A percentile compares a stretch with the other conserved stretches of the same genome.
phyloP scores from a whole-genome alignment of 2,888 invertebrate genomes.

The Agrochola lychnidis region DNA sequence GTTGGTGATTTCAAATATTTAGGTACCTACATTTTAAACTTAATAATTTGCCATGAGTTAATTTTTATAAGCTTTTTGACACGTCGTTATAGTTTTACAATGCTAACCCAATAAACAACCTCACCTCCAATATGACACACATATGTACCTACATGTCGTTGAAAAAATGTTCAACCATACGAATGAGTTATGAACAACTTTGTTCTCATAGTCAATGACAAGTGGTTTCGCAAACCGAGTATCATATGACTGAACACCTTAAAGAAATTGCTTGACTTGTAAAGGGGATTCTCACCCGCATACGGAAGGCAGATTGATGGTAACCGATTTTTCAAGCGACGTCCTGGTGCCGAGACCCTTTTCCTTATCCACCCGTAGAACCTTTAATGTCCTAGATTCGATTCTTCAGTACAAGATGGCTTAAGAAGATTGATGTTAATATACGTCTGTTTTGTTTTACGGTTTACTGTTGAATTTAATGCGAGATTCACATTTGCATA shows the following conservation, averaged over 20 bases:
- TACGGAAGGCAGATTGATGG: slow-evolving; percentile 76
- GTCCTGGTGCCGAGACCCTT: slow-evolving; percentile 64
- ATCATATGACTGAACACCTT: slow-evolving; percentile 74
- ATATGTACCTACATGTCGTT: background rate
- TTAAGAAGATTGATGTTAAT: slow-evolving; percentile 67
- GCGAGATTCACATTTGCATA: background rate
- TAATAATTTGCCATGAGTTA: background rate
- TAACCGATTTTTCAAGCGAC: slow-evolving; percentile 75
- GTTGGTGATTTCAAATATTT: background rate
- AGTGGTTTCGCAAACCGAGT: slow-evolving; percentile 64
- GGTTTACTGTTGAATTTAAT: slow-evolving; percentile 9
- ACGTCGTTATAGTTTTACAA: background rate
- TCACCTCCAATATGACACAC: background rate
- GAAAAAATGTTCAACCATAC: slow-evolving; percentile 40
- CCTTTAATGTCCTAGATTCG: slow-evolving; percentile 62
- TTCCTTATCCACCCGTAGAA: slow-evolving; percentile 72
- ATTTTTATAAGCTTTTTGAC: background rate
- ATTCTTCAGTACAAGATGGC: slow-evolving; percentile 64
- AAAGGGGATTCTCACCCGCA: slow-evolving; percentile 74
- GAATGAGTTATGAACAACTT: slow-evolving; percentile 75
- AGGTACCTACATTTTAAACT: background rate
- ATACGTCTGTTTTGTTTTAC: slow-evolving; percentile 40
- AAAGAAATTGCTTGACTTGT: slow-evolving; percentile 77
- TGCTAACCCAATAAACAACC: slow-evolving; percentile 2
- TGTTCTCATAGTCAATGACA: slow-evolving; percentile 71